Conservation (phyloP, 2,113 vertebrate genomes). For the Myiagra hebetior region DNA sequence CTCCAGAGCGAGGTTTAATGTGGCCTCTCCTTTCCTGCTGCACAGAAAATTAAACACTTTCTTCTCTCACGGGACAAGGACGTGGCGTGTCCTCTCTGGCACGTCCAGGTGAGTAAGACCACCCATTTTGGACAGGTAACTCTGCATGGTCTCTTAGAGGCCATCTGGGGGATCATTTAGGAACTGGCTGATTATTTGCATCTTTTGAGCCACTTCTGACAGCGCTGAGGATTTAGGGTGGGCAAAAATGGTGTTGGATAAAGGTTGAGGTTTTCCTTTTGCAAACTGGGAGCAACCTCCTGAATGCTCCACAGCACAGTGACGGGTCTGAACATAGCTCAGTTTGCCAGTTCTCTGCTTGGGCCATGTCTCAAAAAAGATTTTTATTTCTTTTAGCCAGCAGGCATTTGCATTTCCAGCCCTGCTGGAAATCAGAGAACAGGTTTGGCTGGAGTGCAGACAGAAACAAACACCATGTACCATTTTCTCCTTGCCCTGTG, state of each 20-base stretch:
- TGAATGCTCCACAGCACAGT: background rate
- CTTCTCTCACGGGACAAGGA: background rate
- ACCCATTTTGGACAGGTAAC: background rate
- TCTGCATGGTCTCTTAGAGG: rapidly evolving
- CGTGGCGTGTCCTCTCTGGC: background rate
- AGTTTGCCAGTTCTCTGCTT: background rate
- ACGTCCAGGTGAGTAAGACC: background rate
- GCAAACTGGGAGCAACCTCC: background rate
- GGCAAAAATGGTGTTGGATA: background rate
- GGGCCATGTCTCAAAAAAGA: background rate
- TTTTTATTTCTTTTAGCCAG: background rate
- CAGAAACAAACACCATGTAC: background rate
- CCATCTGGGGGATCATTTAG: background rate
- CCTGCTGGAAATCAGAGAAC: background rate
- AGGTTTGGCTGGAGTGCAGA: background rate
- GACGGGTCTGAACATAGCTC: rapidly evolving
- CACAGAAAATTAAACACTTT: background rate
- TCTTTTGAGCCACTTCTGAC: background rate
- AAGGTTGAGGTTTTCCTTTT: background rate
- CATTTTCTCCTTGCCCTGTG: slow-evolving; percentile 4
- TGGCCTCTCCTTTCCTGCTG: background rate
- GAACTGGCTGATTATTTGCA: background rate
- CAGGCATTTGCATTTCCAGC: background rate
- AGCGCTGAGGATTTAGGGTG: background rate
- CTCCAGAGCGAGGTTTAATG: background rate